Conservation (phyloP, 1,140 invertebrate species). For the Bursaphelenchus mucronatus region DNA sequence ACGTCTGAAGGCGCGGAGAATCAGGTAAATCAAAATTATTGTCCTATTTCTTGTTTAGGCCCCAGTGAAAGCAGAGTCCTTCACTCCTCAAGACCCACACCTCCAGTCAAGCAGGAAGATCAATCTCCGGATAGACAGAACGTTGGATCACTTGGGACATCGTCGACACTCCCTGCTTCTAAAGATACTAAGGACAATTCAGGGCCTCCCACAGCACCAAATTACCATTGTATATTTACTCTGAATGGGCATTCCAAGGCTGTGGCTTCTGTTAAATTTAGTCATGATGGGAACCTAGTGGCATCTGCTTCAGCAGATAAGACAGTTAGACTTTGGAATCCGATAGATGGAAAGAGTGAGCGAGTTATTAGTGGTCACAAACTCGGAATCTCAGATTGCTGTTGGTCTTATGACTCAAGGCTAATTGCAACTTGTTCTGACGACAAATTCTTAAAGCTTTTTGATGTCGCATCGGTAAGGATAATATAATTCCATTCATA, state of each 20-base stretch:
- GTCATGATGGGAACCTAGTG: conserved; percentile 96
- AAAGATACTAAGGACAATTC: too few species aligned
- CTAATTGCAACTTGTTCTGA: conserved; percentile 94
- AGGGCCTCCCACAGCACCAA: conserved; percentile 64
- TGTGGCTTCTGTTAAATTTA: conserved; percentile 98
- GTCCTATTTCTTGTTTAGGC: too few species aligned
- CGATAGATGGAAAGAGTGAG: conserved; percentile 99
- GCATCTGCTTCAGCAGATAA: conserved; percentile 94
- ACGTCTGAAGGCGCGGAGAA: too few species aligned
- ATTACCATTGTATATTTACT: conserved; percentile 91
- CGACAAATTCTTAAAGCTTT: conserved; percentile 98
- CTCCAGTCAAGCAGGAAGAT: too few species aligned
- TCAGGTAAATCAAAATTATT: too few species aligned
- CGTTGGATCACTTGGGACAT: too few species aligned
- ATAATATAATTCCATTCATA: conserved; percentile 3
- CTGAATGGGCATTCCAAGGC: conserved; percentile 97
- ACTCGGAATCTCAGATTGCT: conserved; percentile 92
- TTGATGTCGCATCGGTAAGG: conserved; percentile 85
- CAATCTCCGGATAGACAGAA: too few species aligned
- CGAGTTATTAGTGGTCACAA: conserved; percentile 94
- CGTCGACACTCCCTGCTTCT: too few species aligned
- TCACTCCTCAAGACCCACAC: too few species aligned
- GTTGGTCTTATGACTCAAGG: conserved; percentile 94
- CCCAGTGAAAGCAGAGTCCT: too few species aligned
- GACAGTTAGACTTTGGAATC: conserved; percentile 97